A percentile compares a stretch with the other conserved stretches of the same genome.
phyloP scores from a whole-genome alignment of 2,797 vertebrate species.

The Garrulus glandarius region DNA sequence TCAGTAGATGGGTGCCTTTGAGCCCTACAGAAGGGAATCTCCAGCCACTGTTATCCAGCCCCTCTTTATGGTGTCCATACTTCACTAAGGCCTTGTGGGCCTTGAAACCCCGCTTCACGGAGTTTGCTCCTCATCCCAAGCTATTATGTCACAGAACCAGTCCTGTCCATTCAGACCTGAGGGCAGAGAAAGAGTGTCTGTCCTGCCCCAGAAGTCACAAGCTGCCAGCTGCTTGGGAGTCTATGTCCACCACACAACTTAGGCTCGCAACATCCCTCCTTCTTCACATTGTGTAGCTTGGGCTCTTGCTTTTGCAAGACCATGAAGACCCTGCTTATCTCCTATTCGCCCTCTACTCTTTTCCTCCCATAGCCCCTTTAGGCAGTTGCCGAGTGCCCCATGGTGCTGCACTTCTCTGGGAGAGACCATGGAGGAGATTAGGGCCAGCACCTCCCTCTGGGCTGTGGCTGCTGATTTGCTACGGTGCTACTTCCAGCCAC shows the following conservation, averaged over 20 bases:
- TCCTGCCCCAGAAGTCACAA: not conserved
- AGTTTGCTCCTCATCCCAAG: not conserved
- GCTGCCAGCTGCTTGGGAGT: not conserved
- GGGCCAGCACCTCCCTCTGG: not conserved
- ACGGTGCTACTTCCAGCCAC: not conserved
- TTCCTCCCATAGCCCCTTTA: not conserved
- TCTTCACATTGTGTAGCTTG: not conserved
- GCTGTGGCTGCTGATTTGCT: not conserved
- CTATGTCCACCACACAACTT: accelerated
- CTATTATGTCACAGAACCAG: not conserved
- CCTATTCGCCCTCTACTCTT: not conserved
- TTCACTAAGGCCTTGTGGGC: not conserved
- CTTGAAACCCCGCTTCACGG: not conserved
- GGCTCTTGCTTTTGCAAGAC: not conserved
- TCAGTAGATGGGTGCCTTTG: not conserved
- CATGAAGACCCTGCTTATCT: not conserved
- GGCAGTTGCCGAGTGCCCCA: not conserved
- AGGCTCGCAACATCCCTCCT: not conserved
- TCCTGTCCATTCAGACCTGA: not conserved
- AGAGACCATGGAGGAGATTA: not conserved
- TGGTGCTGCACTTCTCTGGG: not conserved
- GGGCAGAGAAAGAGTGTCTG: not conserved
- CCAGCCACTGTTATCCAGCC: not conserved
- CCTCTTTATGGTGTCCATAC: not conserved
- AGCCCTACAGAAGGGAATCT: not conserved